Base-by-base conservation (phyloP, 1,140 invertebrate species). In the Uloborus diversus region DNA sequence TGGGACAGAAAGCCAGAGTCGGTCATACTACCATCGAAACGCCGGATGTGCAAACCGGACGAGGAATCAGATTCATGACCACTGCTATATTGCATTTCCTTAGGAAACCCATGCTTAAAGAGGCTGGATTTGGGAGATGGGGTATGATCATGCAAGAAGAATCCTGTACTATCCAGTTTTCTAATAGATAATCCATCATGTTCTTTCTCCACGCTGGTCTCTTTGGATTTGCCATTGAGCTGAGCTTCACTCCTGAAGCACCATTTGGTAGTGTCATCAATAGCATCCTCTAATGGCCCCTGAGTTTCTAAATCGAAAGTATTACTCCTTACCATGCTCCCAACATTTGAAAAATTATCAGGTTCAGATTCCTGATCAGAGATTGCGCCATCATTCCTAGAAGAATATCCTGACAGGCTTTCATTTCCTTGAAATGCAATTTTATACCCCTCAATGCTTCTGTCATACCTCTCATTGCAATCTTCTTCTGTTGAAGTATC, bases 291-390 rank as follows among this genome's bases (percentile, higher is more conserved):
- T 14, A 80, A 62, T 13, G 70, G 73, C 1, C 61, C 61, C 37
- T 79, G 76, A 25, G 65, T 65, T 35, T 81, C 80, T n/a, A 81
- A 30, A 80, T 82, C 82, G 59, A 81, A 82, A 49, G 82, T 82
- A 53, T 79, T 76, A 64, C 82, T 82, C 27, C 82, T 56, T 11
- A 82, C 82, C 82, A 82, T 81, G 14, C 73, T 64, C 42, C 81
- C 80, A 13, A 56, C 32, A 53, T 56, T 65, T 25, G 61, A 51
- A 47, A 51, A 65, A 17, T 75, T 59, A 13, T 42, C 64, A n/a
- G 62, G 23, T 13, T 76, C 73, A 53, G 73, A 65, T 23, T 76
- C 73, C 20, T 65, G 47, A 65, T 76, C 73, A 4, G 73, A 76
- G 28, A 56, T 35, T 30, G 17, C 4, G 2, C 4, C 56, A 37